Conservation (phyloP, 2,797 vertebrate species). For the Phoxinus dragarum region DNA sequence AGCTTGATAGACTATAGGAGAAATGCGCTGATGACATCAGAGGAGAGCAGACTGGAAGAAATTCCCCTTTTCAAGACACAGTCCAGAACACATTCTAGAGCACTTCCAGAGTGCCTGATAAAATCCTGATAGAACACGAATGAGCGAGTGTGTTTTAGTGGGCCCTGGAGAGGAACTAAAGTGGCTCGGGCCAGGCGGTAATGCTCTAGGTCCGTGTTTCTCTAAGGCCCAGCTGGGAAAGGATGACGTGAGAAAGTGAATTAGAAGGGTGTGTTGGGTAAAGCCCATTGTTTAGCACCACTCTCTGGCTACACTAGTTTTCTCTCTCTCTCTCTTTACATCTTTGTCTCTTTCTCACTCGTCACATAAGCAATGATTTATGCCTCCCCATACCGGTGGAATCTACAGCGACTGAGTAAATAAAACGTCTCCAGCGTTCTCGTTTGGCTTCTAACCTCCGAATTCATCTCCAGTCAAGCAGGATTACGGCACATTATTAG, state of each 20-base stretch:
- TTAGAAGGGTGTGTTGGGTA: conserved; percentile 67
- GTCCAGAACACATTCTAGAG: conserved; percentile 39
- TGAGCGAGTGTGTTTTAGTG: conserved; percentile 37
- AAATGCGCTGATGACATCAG: conserved; percentile 9
- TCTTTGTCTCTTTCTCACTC: conserved; percentile 29
- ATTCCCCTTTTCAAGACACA: conserved; percentile 31
- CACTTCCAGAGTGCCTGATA: conserved; percentile 30
- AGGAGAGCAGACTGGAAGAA: background rate
- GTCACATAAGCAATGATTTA: conserved; percentile 57
- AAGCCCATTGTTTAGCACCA: conserved; percentile 56
- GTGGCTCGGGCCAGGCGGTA: conserved; percentile 14
- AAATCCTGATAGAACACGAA: background rate
- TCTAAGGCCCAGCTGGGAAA: conserved; percentile 55
- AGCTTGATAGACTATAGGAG: conserved; percentile 6
- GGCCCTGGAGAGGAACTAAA: conserved; percentile 22
- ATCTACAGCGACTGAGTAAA: conserved; percentile 52
- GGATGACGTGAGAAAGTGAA: conserved; percentile 65
- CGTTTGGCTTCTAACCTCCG: conserved; percentile 50
- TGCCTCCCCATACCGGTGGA: conserved; percentile 37
- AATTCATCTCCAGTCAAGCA: conserved; percentile 59
- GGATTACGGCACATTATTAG: conserved; percentile 58
- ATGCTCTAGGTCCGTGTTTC: conserved; percentile 16
- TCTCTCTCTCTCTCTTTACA: conserved; percentile 11
- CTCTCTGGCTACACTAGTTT: conserved; percentile 28
- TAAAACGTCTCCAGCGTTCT: conserved; percentile 48